phyloP scores from a whole-genome alignment of 2,113 vertebrate genomes.

The Apteryx mantelli region DNA sequence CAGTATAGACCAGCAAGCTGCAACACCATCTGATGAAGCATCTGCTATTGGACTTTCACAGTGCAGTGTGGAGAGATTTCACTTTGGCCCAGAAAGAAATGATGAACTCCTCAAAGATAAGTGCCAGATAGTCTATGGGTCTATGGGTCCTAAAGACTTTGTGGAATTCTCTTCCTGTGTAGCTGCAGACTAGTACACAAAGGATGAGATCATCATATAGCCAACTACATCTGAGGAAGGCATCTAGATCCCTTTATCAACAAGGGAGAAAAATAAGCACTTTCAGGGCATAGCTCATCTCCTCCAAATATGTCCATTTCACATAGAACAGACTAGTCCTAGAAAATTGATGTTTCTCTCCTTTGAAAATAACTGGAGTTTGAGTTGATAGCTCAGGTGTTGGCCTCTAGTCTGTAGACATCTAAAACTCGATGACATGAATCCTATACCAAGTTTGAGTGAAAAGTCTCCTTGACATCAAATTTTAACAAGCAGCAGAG shows the following conservation, averaged over 20 bases:
- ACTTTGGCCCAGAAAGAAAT: background rate
- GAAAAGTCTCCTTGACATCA: background rate
- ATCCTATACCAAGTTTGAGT: background rate
- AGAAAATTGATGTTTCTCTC: background rate
- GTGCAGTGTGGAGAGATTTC: background rate
- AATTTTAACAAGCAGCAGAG: background rate
- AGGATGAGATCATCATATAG: background rate
- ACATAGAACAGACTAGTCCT: background rate
- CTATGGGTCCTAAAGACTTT: background rate
- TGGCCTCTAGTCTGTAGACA: background rate
- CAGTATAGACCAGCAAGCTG: background rate
- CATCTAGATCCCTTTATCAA: background rate
- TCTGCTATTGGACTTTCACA: background rate
- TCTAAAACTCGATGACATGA: background rate
- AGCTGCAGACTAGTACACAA: background rate
- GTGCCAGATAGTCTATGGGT: background rate
- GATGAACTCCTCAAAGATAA: background rate
- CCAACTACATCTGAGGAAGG: background rate
- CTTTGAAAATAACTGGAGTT: background rate
- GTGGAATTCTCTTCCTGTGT: background rate
- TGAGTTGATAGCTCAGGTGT: background rate
- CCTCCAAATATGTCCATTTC: background rate
- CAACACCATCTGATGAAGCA: background rate
- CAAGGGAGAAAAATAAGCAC: background rate
- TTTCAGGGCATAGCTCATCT: background rate